Conservation (phyloP, 2,888 invertebrate genomes). For the Nymphalis c-album region DNA sequence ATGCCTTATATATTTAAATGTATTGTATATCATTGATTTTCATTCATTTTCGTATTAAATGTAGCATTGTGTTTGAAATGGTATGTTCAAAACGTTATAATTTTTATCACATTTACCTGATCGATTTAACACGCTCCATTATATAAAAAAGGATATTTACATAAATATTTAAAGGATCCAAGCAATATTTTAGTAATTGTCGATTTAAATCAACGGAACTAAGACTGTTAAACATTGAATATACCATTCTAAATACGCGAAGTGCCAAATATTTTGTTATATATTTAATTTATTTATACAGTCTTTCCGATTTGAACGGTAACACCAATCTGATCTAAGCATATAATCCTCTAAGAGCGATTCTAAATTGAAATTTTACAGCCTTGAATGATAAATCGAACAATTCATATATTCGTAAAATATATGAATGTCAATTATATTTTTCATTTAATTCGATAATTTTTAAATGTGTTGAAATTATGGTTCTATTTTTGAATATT, state of each 20-base stretch:
- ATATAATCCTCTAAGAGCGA: constrained; percentile 66
- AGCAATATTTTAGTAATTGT: constrained; percentile 31
- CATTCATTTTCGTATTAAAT: constrained; percentile 38
- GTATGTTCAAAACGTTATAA: constrained; percentile 41
- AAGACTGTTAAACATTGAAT: constrained; percentile 37
- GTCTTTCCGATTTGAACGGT: constrained; percentile 60
- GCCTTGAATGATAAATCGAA: constrained; percentile 48
- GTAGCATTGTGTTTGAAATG: constrained; percentile 52
- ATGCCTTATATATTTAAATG: constrained; percentile 48
- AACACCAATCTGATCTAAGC: constrained; percentile 75
- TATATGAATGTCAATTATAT: constrained; percentile 30
- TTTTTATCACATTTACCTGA: constrained; percentile 18
- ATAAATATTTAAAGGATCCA: constrained; percentile 14
- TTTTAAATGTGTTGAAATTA: neutral
- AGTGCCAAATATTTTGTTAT: constrained; percentile 56
- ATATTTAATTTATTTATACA: constrained; percentile 50
- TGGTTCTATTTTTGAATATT: constrained; percentile 1
- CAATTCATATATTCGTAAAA: constrained; percentile 27
- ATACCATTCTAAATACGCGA: constrained; percentile 50
- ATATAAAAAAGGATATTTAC: constrained; percentile 20
- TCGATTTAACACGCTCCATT: constrained; percentile 1
- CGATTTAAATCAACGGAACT: constrained; percentile 24
- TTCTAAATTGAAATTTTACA: constrained; percentile 61
- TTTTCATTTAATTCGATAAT: constrained; percentile 18
- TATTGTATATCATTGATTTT: constrained; percentile 39